phyloP scores from a whole-genome alignment of 1,140 invertebrate species.

The Drosophila varians region DNA sequence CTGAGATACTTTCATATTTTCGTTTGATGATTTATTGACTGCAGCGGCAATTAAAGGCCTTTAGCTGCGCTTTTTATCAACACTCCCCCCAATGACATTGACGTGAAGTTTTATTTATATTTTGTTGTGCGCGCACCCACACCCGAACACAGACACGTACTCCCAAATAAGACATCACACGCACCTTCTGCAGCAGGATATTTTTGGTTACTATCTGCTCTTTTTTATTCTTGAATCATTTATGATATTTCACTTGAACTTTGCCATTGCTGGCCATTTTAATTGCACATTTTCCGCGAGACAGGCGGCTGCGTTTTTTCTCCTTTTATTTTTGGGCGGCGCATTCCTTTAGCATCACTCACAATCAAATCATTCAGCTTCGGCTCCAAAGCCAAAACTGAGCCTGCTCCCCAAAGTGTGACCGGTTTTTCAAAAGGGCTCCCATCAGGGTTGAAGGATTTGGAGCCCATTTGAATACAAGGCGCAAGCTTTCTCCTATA shows the following conservation, averaged over 20 bases:
- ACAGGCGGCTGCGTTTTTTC: slow-evolving; percentile 17
- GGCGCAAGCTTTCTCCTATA: slow-evolving; percentile 9
- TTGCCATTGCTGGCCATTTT: slow-evolving; percentile 24
- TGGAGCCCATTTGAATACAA: slow-evolving; percentile 15
- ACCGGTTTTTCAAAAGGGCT: slow-evolving; percentile 20
- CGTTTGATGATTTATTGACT: slow-evolving; percentile 81
- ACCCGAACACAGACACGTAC: slow-evolving; percentile 14
- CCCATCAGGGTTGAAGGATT: slow-evolving; percentile 30
- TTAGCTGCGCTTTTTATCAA: slow-evolving; percentile 79
- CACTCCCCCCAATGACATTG: slow-evolving; percentile 72
- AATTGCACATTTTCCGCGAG: slow-evolving; percentile 32
- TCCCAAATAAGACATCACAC: slow-evolving; percentile 3
- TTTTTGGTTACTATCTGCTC: slow-evolving; percentile 5
- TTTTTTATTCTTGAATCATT: slow-evolving; percentile 19
- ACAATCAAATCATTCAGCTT: slow-evolving; percentile 13
- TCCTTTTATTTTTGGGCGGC: slow-evolving; percentile 19
- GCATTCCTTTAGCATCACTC: slow-evolving; percentile 40
- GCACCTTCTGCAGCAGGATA: slow-evolving; percentile 38
- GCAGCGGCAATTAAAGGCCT: slow-evolving; percentile 78
- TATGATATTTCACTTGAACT: slow-evolving; percentile 28
- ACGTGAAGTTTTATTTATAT: slow-evolving; percentile 74
- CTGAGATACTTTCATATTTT: slow-evolving; percentile 79
- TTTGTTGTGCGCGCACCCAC: slow-evolving; percentile 65
- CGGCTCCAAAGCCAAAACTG: slow-evolving; percentile 8
- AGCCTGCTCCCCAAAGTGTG: slow-evolving; percentile 33